Evolutionary conservation across 2,797 vertebrate genomes (phyloP).

Genomic region (Denticeps clupeoides): DNA sequence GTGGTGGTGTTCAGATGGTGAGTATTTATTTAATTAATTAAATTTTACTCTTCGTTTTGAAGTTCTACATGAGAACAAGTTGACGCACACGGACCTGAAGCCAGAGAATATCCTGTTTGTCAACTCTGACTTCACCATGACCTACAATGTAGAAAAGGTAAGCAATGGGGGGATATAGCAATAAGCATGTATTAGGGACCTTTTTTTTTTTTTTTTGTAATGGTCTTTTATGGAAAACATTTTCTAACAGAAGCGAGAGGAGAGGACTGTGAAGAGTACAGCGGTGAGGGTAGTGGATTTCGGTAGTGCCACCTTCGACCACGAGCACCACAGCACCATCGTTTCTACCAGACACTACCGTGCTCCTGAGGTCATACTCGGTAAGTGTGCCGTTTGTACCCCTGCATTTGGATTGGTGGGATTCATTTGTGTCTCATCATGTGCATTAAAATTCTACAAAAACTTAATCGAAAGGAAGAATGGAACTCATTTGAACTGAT

Average conservation of each 20-base stretch:
- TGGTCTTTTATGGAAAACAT: not conserved
- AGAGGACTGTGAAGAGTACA: conserved; percentile 83
- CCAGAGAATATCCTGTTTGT: conserved; percentile 97
- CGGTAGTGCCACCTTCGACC: conserved; percentile 93
- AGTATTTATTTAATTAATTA: not conserved
- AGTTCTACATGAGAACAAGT: conserved; percentile 96
- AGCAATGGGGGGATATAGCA: no score
- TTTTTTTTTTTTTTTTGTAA: not conserved
- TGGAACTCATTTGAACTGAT: no score
- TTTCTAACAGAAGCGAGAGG: conserved; percentile 76
- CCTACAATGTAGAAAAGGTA: conserved; percentile 94
- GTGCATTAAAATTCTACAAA: no score
- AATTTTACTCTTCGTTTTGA: conserved; percentile 3
- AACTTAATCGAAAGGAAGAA: no score
- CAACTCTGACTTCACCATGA: conserved; percentile 88
- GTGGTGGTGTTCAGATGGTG: not conserved
- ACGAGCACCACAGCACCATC: conserved; percentile 96
- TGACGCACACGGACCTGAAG: conserved; percentile 97
- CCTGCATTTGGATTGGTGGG: not conserved
- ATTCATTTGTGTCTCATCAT: not conserved
- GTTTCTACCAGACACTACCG: conserved; percentile 94
- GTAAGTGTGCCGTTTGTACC: conserved; percentile 50
- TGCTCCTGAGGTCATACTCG: conserved; percentile 90
- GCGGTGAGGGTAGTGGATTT: conserved; percentile 90
- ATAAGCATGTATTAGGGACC: no score